Evolutionary conservation across 2,113 vertebrate species (phyloP).

Genomic region (Crotalus horridus): DNA sequence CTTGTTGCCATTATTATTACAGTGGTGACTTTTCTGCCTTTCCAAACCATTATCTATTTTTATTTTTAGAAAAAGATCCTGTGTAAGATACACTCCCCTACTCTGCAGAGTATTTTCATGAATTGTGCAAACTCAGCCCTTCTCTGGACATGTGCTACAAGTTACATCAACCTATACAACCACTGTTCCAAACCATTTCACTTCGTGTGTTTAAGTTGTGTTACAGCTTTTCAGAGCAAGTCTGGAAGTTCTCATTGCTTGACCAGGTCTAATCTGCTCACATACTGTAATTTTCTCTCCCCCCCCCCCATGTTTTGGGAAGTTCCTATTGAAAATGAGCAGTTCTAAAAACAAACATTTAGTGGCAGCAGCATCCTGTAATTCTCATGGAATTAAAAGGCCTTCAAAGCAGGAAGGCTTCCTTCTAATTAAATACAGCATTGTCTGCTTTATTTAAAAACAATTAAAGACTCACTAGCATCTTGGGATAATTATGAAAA

Average conservation of each 20-base stretch:
- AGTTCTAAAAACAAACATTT: constrained; percentile 13
- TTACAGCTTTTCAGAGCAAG: constrained; percentile 8
- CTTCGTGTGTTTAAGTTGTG: neutral
- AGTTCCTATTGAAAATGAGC: constrained; percentile 2
- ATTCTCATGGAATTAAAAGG: constrained; percentile 23
- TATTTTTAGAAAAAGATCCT: neutral
- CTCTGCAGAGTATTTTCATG: neutral
- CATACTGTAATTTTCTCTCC: neutral
- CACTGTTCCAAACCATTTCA: neutral
- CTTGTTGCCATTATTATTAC: neutral
- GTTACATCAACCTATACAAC: neutral
- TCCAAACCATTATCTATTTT: neutral
- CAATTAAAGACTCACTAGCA: constrained; percentile 30
- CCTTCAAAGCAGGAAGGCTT: neutral
- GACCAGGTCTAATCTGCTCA: constrained; percentile 11
- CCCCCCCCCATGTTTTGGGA: neutral
- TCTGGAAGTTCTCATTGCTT: neutral
- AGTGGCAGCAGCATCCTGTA: neutral
- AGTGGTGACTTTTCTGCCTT: neutral
- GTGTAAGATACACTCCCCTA: neutral
- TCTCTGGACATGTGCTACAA: neutral
- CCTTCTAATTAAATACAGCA: constrained; percentile 16
- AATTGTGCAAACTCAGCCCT: constrained; percentile 3
- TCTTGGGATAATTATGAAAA: constrained; percentile 38
- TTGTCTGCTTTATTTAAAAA: constrained; percentile 36